Evolutionary conservation across 2,113 vertebrate species (phyloP).

Genomic region (Ailuropoda melanoleuca): DNA sequence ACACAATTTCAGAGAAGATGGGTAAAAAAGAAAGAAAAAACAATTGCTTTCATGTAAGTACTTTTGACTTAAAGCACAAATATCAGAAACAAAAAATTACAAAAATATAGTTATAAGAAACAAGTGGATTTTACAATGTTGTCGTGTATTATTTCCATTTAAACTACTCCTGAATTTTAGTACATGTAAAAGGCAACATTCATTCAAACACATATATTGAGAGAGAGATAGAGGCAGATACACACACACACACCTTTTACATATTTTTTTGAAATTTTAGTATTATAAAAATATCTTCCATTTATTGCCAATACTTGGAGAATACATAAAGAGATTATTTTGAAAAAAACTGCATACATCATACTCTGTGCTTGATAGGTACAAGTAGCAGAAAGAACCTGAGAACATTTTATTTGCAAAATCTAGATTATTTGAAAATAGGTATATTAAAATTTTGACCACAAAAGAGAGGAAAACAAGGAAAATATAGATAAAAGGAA

Average conservation of each 20-base stretch:
- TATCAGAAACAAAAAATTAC: background rate
- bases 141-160: background rate
- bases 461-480: background rate
- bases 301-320: background rate
- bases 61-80: slow-evolving; percentile 44
- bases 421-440: background rate
- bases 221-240: background rate
- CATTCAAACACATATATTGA: background rate
- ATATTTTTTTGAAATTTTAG: background rate
- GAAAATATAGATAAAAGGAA: background rate
- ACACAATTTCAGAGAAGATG: slow-evolving; percentile 6
- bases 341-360: background rate
- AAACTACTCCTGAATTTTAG: background rate
- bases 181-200: background rate
- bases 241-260: background rate
- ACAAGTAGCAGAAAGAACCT: background rate
- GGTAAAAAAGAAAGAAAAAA: background rate
- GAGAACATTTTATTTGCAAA: background rate
- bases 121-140: background rate
- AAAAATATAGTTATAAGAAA: slow-evolving; percentile 24
- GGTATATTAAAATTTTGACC: background rate
- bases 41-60: background rate
- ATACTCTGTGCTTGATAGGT: background rate
- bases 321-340: background rate
- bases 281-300: background rate